Base-by-base conservation (phyloP, 2,113 vertebrate species). In the Nothocercus julius region DNA sequence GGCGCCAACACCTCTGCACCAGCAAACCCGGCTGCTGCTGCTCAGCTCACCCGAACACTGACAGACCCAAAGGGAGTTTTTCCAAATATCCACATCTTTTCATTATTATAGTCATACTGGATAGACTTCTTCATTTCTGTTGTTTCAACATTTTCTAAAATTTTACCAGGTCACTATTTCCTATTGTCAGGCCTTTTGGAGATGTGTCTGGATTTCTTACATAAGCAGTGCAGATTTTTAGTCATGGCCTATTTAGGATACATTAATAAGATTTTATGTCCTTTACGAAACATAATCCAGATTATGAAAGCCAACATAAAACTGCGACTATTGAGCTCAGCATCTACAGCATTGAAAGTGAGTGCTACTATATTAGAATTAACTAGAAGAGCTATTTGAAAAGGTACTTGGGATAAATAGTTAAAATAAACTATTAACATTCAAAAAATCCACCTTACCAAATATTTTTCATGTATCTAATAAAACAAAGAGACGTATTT, bases 301-400 rank as follows among this genome's bases (percentile, higher is more conserved):
- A 77, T 79, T 86, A 80, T 68, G 42, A 70, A 89, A 91, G 14
- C 62, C 89, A 73, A 59, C 72, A 74, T 16, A 89, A 81, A 94
- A 19, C 47, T 95, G 56, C 34, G 53, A 44, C 36, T 95, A 74
- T 75, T 75, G 79, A 79, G 66, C 53, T 91, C 19, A 67, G 38
- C 68, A 93, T 95, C 91, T 80, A 30, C 80, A 54, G 67, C 77
- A 91, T 78, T 82, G 80, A 85, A 44, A 69, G 90, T 58, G 34
- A 75, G 36, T 85, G 73, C 10, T 61, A 42, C 80, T 72, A 64
- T 5, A 67, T 34, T 38, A 67, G 87, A 82, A 96, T 90, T 90
- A 84, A 95, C 80, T 86, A 92, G 47, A 89, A 80, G 32, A 92
- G 45, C 88, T 88, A 93, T 67, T 36, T 89, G 61, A 89, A 82